Evolutionary conservation across 2,113 vertebrate species (phyloP).

Genomic region (Paraplagusia blochii): DNA sequence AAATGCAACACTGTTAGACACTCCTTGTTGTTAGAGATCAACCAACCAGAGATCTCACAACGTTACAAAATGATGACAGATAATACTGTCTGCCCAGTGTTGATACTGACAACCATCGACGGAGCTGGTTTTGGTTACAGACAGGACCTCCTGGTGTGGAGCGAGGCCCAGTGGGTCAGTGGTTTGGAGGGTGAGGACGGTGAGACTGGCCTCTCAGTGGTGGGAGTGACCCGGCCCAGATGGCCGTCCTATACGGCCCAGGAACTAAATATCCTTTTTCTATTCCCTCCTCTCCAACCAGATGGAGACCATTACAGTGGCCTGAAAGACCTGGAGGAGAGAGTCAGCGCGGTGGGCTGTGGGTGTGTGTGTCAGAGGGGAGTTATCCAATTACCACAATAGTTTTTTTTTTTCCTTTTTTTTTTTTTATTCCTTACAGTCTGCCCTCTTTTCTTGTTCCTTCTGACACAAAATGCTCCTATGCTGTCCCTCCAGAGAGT

Average conservation of each 20-base stretch:
- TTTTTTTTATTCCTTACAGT: constrained; percentile 72
- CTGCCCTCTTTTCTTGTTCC: constrained; percentile 43
- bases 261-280: constrained; percentile 59
- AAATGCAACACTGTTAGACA: too few species aligned
- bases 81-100: too few species aligned
- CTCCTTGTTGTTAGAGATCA: too few species aligned
- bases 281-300: constrained; percentile 49
- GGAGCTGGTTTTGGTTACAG: constrained; percentile 24
- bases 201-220: constrained; percentile 50
- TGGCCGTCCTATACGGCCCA: constrained; percentile 61
- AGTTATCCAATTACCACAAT: constrained; percentile 75
- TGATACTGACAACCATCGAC: constrained; percentile 16
- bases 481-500: constrained; percentile 75
- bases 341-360: constrained; percentile 10
- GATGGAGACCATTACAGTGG: constrained; percentile 66
- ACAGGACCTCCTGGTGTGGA: constrained; percentile 4
- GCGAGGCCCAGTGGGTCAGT: constrained; percentile 16
- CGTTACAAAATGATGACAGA: too few species aligned
- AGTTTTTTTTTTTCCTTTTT: constrained; percentile 73
- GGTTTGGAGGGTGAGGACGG: constrained; percentile 33
- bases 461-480: constrained; percentile 58
- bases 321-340: constrained; percentile 57
- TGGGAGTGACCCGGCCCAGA: constrained; percentile 66
- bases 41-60: too few species aligned
- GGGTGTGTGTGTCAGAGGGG: constrained; percentile 4